Evolutionary conservation across 1,140 invertebrate genomes (phyloP), one percentile per base, ranked within the genome.

Genomic region (Tetramorium parvispinum): DNA sequence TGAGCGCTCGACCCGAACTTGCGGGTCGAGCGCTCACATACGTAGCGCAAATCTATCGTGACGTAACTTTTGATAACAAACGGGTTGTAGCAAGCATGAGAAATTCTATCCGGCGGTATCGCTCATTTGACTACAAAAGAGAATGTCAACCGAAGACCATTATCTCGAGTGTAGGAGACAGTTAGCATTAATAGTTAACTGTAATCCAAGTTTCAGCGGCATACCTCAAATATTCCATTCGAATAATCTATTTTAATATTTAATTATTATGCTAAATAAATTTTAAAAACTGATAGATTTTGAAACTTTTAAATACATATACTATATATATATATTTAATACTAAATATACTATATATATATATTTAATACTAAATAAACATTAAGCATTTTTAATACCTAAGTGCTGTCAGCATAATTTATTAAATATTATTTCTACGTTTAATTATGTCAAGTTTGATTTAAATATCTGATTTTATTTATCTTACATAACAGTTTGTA

Each of bases 21-120:
- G 70, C 59, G 83, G 49, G 79, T 51, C 51, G n/a, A 43, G 49
- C 63, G 40, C 5, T 53, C 37, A 66, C n/a, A 55, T 61, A 55
- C 87, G 65, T 24, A 40, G 32, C 40, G 43, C 71, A 83, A 82
- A 89, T 89, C 88, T 89, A 86, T 83, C 77, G 85, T 37, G 68
- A 77, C 70, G 77, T 76, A 82, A 89, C 85, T 89, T 51, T 76
- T 24, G 5, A n/a, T 53, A 82, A 86, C 87, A 71, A 86, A 53
- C 21, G 46, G 65, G 21, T 73, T 71, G 55, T 85, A 18, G 55
- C 57, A n/a, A 46, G 40, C 43, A 46, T 51, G 51, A 40, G 32
- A 65, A 86, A 76, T 81, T 81, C 49, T 27, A 24, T 32, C 27
- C 10, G 1, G 24, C n/a, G 7, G n/a, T 24, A 1, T 13, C 18